Conservation (phyloP, 2,113 vertebrate genomes). For the Ornithorhynchus anatinus region DNA sequence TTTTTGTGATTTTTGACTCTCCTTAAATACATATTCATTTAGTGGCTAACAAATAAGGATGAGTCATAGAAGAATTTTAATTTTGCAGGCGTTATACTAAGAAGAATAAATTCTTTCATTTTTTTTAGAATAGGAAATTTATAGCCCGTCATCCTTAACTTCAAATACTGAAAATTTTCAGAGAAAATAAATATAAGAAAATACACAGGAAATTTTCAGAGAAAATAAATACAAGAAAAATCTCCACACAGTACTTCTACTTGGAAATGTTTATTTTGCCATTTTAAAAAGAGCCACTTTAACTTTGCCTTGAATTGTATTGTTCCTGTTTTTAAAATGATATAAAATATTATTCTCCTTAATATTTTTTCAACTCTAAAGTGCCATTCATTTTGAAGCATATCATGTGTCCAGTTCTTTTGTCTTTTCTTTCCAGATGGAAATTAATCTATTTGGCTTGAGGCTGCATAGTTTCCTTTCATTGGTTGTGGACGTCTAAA, state of each 20-base stretch:
- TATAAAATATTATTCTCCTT: constrained; percentile 30
- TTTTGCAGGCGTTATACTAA: not conserved
- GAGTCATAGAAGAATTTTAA: not conserved
- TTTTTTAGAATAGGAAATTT: not conserved
- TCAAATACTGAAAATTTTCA: not conserved
- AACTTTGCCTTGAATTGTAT: constrained; percentile 17
- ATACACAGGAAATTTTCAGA: too few species aligned
- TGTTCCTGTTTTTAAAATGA: constrained; percentile 3
- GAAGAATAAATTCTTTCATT: not conserved
- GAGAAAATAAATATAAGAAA: too few species aligned
- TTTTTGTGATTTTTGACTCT: too few species aligned
- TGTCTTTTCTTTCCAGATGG: constrained; percentile 68
- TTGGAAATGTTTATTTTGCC: not conserved
- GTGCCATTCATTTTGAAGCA: constrained; percentile 12
- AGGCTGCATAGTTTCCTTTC: constrained; percentile 80
- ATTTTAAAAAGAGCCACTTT: not conserved
- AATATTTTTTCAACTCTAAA: constrained; percentile 5
- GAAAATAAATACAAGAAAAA: not conserved
- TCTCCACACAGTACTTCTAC: not conserved
- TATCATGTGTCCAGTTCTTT: constrained; percentile 52
- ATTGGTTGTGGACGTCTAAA: constrained; percentile 80
- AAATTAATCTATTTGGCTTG: constrained; percentile 81
- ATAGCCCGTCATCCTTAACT: not conserved
- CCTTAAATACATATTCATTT: too few species aligned
- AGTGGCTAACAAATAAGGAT: not conserved